Base-by-base conservation (phyloP, 2,888 invertebrate species). In the Tetheella fluctuosa region DNA sequence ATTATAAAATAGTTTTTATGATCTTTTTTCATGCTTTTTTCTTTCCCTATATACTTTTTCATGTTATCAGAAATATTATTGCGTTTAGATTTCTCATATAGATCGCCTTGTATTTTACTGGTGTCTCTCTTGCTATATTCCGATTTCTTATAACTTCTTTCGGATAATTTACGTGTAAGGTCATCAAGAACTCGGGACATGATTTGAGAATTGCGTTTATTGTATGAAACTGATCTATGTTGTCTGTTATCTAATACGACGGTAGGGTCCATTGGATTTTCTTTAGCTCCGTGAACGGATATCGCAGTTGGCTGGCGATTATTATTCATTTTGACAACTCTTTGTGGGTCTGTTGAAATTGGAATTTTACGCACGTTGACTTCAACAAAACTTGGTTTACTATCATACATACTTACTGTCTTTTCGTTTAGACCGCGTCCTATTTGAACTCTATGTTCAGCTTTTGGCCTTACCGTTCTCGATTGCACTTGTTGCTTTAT, bases 41-140 rank as follows among this genome's bases (percentile, higher is more conserved):
- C 76, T 59, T 76, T 80, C 3, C 74, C 75, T 5, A 81, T 76
- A 63, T 76, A 83, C 58, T 81, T 83, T 42, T 68, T 80, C 58
- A 80, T 72, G 7, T 63, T 73, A 6, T 84, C 80, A 28, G 69
- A 73, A 3, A 67, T 56, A 10, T 64, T 59, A 58, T 76, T 78
- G 3, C 68, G 74, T 65, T 75, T 81, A n/a, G 62, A 60, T 62
- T 75, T 76, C 3, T 67, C 61, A 25, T 65, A 58, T 13, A 54
- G 10, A 17, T 25, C 58, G n/a, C 48, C 62, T 6, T 54, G 52
- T 34, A 59, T 70, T 56, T 55, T 67, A 56, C 58, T 65, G 10
- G 70, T 70, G 5, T 81, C 72, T 57, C 73, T 72, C 58, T 73
- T 79, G 48, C 58, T 71, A 55, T 74, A 71, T 39, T 81, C 82